Evolutionary conservation across 2,113 vertebrate genomes (phyloP).

Genomic region (Athene noctua): DNA sequence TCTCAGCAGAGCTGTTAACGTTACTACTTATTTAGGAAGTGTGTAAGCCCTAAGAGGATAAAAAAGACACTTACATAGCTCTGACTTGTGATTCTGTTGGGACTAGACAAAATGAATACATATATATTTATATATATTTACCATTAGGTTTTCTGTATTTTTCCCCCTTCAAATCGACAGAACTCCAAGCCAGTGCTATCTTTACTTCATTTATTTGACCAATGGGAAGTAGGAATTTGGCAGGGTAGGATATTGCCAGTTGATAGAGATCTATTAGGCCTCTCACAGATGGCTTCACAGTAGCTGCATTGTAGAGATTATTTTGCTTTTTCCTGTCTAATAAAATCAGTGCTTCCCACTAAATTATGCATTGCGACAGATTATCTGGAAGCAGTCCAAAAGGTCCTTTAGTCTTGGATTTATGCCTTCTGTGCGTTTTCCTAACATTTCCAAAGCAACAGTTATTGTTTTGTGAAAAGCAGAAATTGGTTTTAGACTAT

Average conservation of each 20-base stretch:
- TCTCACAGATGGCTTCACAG: neutral
- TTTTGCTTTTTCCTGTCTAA: slow-evolving; percentile 18
- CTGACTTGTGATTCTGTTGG: neutral
- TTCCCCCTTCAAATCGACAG: neutral
- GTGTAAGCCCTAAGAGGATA: neutral
- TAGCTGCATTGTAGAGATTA: neutral
- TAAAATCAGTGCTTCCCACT: neutral
- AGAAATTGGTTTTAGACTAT: neutral
- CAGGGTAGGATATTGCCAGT: neutral
- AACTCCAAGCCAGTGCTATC: neutral
- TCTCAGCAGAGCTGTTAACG: neutral
- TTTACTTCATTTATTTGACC: neutral
- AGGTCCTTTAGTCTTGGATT: neutral
- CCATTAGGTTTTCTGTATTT: neutral
- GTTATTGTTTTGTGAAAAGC: neutral
- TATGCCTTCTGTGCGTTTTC: neutral
- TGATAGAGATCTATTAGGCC: neutral
- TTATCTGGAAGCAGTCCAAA: neutral
- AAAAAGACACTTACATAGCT: neutral
- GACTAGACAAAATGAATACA: neutral
- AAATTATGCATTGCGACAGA: neutral
- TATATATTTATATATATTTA: neutral
- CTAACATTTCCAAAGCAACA: neutral
- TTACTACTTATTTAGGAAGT: neutral
- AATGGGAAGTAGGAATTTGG: neutral